phyloP scores from a whole-genome alignment of 2,888 invertebrate species.

The Apotomis betuletana region DNA sequence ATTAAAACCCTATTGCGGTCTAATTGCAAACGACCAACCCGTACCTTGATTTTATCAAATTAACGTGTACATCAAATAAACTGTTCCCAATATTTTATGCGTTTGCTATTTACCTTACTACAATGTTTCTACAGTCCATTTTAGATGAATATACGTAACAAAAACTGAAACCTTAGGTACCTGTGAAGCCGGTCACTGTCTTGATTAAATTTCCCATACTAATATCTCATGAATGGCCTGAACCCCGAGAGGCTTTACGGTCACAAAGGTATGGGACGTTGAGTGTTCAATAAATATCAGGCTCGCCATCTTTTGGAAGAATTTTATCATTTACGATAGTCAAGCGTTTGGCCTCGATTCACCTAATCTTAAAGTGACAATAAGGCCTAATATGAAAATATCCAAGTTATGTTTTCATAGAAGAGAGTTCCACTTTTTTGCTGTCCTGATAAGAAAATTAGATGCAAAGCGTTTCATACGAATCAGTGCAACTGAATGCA shows the following conservation, averaged over 20 bases:
- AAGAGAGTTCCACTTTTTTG: too few relatives aligned
- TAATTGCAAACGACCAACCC: slow-evolving; percentile 12
- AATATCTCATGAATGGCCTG: slow-evolving; percentile 35
- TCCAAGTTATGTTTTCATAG: too few relatives aligned
- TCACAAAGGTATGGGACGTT: slow-evolving; percentile 23
- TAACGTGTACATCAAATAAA: slow-evolving; percentile 10
- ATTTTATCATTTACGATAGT: too few relatives aligned
- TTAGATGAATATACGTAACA: background rate
- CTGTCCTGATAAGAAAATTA: too few relatives aligned
- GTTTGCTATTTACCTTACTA: background rate
- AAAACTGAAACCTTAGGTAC: background rate
- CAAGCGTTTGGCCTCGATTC: too few relatives aligned
- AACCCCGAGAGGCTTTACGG: slow-evolving; percentile 7
- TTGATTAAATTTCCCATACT: slow-evolving; percentile 39
- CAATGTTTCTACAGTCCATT: background rate
- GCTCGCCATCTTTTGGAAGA: slow-evolving; percentile 17
- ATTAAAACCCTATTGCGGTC: slow-evolving; percentile 4
- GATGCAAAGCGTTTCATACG: too few relatives aligned
- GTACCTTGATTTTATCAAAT: slow-evolving; percentile 14
- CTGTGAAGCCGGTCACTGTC: slow-evolving; percentile 6
- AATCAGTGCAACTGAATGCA: slow-evolving; percentile 3
- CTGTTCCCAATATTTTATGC: background rate
- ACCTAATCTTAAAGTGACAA: too few relatives aligned
- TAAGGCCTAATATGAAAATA: too few relatives aligned
- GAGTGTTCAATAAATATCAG: slow-evolving; percentile 24